phyloP scores from a whole-genome alignment of 2,113 vertebrate species.

The Nematolebias whitei region DNA sequence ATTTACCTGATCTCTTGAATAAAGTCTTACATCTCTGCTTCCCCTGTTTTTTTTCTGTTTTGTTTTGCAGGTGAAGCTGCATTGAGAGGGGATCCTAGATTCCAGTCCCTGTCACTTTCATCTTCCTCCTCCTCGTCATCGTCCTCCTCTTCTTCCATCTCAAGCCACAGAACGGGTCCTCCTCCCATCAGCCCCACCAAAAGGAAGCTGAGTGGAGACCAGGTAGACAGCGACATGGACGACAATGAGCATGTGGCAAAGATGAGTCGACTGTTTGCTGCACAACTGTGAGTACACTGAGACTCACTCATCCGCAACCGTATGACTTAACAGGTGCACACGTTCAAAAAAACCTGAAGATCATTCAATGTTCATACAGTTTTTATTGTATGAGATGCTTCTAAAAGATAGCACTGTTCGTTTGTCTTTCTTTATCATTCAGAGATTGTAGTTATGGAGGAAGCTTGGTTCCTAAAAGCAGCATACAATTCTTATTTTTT shows the following conservation, averaged over 20 bases:
- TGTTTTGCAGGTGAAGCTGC: constrained; percentile 88
- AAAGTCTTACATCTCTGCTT: neutral
- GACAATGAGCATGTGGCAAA: constrained; percentile 92
- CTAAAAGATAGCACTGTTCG: neutral
- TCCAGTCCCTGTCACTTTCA: constrained; percentile 90
- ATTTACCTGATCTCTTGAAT: neutral
- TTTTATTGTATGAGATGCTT: neutral
- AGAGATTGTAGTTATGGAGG: neutral
- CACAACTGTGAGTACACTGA: constrained; percentile 88
- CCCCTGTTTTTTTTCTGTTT: neutral
- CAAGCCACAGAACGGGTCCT: constrained; percentile 92
- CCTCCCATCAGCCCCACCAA: constrained; percentile 97
- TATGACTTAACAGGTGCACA: neutral
- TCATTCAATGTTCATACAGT: neutral
- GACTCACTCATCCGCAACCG: neutral
- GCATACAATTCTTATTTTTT: neutral
- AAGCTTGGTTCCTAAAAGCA: neutral
- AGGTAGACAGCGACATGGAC: constrained; percentile 88
- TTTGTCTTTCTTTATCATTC: neutral
- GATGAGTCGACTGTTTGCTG: constrained; percentile 92
- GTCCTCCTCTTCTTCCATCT: constrained; percentile 78
- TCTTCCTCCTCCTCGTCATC: constrained; percentile 77
- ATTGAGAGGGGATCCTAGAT: constrained; percentile 91
- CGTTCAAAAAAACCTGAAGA: neutral
- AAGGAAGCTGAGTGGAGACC: constrained; percentile 91